Conservation (phyloP, 2,888 invertebrate genomes). For the Parnassius apollo region DNA sequence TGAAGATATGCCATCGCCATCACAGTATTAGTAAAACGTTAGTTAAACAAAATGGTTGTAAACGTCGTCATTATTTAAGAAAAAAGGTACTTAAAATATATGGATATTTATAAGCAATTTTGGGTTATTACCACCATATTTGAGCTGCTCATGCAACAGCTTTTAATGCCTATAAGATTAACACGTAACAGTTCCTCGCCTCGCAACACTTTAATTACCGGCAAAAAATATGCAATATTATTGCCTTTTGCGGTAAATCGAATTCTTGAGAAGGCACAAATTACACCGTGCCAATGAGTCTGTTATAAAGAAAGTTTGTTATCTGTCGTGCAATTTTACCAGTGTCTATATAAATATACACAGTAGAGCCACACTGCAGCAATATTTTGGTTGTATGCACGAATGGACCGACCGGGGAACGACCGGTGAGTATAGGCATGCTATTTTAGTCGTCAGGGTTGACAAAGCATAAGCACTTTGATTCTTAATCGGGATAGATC, state of each 20-base stretch:
- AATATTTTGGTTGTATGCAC: too few species aligned
- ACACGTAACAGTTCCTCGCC: slow-evolving; percentile 31
- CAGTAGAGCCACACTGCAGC: too few species aligned
- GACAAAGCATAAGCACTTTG: too few species aligned
- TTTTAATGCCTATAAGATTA: slow-evolving; percentile 22
- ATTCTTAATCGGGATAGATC: too few species aligned
- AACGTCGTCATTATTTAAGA: background rate
- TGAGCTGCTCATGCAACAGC: slow-evolving; percentile 4
- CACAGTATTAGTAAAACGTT: background rate
- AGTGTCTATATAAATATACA: too few species aligned
- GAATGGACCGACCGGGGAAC: too few species aligned
- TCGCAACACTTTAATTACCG: slow-evolving; percentile 45
- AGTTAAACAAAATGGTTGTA: background rate
- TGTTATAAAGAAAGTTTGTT: slow-evolving; percentile 33
- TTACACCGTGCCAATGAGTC: slow-evolving; percentile 44
- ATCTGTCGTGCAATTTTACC: background rate
- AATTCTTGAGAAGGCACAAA: slow-evolving; percentile 39
- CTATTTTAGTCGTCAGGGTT: too few species aligned
- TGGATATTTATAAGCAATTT: slow-evolving; percentile 9
- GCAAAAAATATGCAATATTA: slow-evolving; percentile 42
- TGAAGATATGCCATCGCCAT: background rate
- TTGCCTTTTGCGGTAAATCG: slow-evolving; percentile 49
- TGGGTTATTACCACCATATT: slow-evolving; percentile 8
- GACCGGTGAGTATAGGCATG: too few species aligned
- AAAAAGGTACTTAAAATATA: slow-evolving; percentile 4